phyloP scores from a whole-genome alignment of 37 sponge, comb jelly and placozoan genomes.

The Cladorhizidae sp. region DNA sequence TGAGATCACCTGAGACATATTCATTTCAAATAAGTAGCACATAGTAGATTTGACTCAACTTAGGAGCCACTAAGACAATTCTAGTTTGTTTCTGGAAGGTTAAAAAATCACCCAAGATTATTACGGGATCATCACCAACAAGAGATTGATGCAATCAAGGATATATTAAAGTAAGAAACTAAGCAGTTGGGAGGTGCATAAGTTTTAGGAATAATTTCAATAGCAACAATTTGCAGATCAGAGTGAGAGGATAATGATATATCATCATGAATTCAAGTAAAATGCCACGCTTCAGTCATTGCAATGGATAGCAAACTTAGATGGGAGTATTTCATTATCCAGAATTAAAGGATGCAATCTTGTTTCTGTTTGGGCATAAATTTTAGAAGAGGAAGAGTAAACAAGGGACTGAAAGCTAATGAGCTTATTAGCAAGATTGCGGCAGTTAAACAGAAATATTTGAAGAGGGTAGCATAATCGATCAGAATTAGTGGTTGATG shows the following conservation, averaged over 20 bases:
- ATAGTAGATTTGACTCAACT: too few species aligned
- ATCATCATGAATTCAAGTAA: slow-evolving; percentile 23
- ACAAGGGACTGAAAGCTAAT: slow-evolving; percentile 15
- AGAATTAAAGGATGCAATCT: slow-evolving; percentile 15
- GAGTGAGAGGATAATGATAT: slow-evolving; percentile 9
- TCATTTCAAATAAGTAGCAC: neutral
- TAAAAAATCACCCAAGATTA: too few species aligned
- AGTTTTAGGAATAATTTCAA: neutral
- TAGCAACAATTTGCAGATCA: slow-evolving; percentile 15
- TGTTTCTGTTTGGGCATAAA: slow-evolving; percentile 9
- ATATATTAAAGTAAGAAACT: too few species aligned
- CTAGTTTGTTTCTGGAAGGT: too few species aligned
- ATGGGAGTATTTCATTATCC: slow-evolving; percentile 28
- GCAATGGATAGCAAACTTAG: slow-evolving; percentile 9
- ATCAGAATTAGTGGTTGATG: too few species aligned
- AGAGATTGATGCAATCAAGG: too few species aligned
- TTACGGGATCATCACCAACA: too few species aligned
- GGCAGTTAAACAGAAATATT: neutral
- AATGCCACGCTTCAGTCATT: slow-evolving; percentile 36
- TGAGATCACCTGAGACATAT: slow-evolving; percentile 19
- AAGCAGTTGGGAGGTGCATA: neutral
- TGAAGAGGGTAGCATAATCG: too few species aligned
- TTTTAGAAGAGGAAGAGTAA: slow-evolving; percentile 14
- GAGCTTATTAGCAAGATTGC: slow-evolving; percentile 29
- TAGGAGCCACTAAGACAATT: too few species aligned